Base-by-base conservation (phyloP, 2,113 vertebrate genomes). In the Isichthys henryi region DNA sequence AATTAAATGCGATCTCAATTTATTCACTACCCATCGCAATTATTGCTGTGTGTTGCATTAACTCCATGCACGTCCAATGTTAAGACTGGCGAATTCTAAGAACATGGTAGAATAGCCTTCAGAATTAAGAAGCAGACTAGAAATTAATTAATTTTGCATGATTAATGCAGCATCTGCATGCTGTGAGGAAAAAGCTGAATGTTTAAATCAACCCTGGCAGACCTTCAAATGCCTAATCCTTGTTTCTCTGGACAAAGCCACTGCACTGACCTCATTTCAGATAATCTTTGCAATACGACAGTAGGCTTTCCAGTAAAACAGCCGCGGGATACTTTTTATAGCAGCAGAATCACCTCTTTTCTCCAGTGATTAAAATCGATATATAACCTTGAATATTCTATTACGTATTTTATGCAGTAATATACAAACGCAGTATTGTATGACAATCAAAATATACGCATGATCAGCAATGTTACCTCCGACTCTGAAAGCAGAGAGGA, bases 391-490 rank as follows among this genome's bases (percentile, higher is more conserved):
- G 50, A 53, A 87, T 82, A 82, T 84, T 23, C 48, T 45, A 84
- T n/a, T 46, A 84, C 45, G 19, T 48, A 48, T 84, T 84, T n/a
- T 46, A 84, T 48, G 82, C 43, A 84, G 39, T n/a, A 11, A 45
- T 48, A 84, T 84, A 48, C 82, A 48, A 84, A 84, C 21, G 45
- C 39, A 84, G 39, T 48, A 84, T 46, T 48, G 39, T 84, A 84
- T 84, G 17, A 84, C 82, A 84, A 84, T 84, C 35, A 43, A 43
- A 80, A 80, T 84, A 46, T 84, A 48, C 9, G 45, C 82, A 46
- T n/a, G 82, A 84, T 84, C 82, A 46, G 82, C 82, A 84, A 84
- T 84, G 43, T 48, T 84, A n/a, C 7, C 45, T n/a, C 45, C 82
- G 4, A n/a, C 82, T 48, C 9, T 48, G 82, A 48, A 84, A 48